phyloP scores from a whole-genome alignment of 1,140 invertebrate species.

The Heterodera schachtii region DNA sequence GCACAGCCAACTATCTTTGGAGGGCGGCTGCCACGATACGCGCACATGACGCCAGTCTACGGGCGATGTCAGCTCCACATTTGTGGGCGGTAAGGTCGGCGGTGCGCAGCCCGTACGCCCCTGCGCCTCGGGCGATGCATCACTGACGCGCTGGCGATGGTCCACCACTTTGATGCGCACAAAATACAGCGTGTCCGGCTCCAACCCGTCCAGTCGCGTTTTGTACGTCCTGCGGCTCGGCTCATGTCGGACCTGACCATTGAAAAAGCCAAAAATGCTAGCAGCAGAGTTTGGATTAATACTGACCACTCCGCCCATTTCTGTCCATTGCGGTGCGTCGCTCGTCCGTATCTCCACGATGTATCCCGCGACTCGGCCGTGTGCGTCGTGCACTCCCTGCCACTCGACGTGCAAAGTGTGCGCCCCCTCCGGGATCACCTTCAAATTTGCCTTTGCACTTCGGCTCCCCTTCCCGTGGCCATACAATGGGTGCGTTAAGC shows the following conservation, averaged over 20 bases:
- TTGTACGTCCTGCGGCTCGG: conserved; percentile 54
- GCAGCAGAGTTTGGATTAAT: not conserved
- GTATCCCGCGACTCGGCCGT: conserved; percentile 61
- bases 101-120: conserved; percentile 63
- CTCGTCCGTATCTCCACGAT: conserved; percentile 59
- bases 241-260: conserved; percentile 48
- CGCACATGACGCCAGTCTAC: conserved; percentile 59
- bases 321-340: conserved; percentile 58
- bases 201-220: conserved; percentile 53
- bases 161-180: conserved; percentile 64
- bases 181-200: conserved; percentile 64
- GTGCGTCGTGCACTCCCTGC: conserved; percentile 59
- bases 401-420: conserved; percentile 61
- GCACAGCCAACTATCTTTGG: conserved; percentile 57
- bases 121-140: conserved; percentile 64
- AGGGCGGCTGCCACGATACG: conserved; percentile 60
- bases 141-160: conserved; percentile 51
- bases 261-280: not conserved
- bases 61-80: conserved; percentile 55
- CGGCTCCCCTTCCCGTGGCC: not conserved
- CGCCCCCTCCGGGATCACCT: conserved; percentile 61
- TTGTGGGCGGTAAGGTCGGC: conserved; percentile 58
- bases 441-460: not conserved
- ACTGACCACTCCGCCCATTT: conserved; percentile 50
- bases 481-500: conserved; percentile 27